Evolutionary conservation across 2,113 vertebrate genomes (phyloP), one percentile per base, ranked within the genome.

Genomic region (Calypte anna): DNA sequence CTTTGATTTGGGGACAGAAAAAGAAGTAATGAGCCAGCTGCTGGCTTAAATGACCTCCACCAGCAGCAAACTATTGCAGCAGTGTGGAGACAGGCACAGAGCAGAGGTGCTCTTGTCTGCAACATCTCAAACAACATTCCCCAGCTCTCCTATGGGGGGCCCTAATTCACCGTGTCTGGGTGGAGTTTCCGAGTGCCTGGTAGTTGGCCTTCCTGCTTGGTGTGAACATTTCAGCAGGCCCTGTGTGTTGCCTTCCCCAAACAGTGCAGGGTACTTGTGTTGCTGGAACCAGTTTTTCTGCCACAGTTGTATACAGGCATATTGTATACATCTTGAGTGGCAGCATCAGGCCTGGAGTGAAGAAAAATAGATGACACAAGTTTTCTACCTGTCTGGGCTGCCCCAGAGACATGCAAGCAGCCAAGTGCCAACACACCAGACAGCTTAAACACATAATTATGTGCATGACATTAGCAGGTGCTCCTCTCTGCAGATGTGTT

Each of bases 11-110:
- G 28, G 27, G 57, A 6, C 6, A 28, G 22, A 55, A 22, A 3
- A 82, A 38, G 24, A 90, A 63, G 28, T 46, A 62, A 48, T 3
- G 7, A 80, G 31, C 7, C 62, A 43, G 30, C 3, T 17, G 14
- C 23, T 78, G 38, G 25, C 40, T 64, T 57, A 61, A 73, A 46
- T 2, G 14, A 46, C 11, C 40, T 77, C 36, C 22, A 17, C 10
- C 40, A 73, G 58, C 44, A 73, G 72, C 4, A 51, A 63, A 12
- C 13, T 23, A 1, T 20, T 20, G n/a, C 11, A 20, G 36, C 10
- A 5, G 14, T 2, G 1, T 6, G 33, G 57, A 28, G 50, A 51
- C 28, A 27, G 14, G 9, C 28, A 24, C 0, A 0, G 40, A 46
- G 38, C 54, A 67, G 62, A n/a, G 30, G 3, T 14, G 10, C 0